Evolutionary conservation across 2,888 invertebrate genomes (phyloP), one percentile per base, ranked within the genome.

Genomic region (Clusia tigrina): DNA sequence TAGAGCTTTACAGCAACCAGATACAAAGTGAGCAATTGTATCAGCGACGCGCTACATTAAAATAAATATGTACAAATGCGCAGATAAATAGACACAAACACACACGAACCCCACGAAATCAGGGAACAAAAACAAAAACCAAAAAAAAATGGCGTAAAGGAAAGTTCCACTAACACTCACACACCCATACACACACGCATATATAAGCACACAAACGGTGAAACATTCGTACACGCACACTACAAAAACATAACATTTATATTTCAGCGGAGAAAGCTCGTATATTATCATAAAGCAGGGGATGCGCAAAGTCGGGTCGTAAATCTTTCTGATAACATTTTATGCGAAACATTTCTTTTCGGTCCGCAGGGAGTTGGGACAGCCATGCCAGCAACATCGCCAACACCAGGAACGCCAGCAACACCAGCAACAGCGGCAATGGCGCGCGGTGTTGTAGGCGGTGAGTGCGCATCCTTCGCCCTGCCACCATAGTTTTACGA

Each of bases 291-390:
- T 81, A 82, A 81, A 82, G 78, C 74, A 76, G 78, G 81, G 80
- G 82, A 82, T 83, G 81, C 82, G 81, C 79, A 83, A 83, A 83
- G 84, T 84, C 83, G 81, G 81, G 81, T 83, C 83, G 83, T 83
- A 84, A 83, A 83, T 83, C 84, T 83, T 83, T 73, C 71, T 81
- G 84, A 83, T 83, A 83, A 83, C 82, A 83, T 83, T 83, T 83
- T 83, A 84, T 84, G 83, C 83, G 83, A 84, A 83, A 83, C 83
- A 83, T 81, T 81, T 81, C 82, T 81, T 79, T 80, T 67, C 71
- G 74, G 71, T 72, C 73, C 74, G 69, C 71, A 71, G 73, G 72
- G 73, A 74, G 73, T 54, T 37, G 32, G 24, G 20, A 57, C 70
- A 64, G 67, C 68, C 70, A 66, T 64, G 61, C 55, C 68, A 64